These are phyloP conservation scores for Lysandra coridon DNA, from an alignment of 2,888 invertebrate species.

Conservation along the genomic window DNA sequence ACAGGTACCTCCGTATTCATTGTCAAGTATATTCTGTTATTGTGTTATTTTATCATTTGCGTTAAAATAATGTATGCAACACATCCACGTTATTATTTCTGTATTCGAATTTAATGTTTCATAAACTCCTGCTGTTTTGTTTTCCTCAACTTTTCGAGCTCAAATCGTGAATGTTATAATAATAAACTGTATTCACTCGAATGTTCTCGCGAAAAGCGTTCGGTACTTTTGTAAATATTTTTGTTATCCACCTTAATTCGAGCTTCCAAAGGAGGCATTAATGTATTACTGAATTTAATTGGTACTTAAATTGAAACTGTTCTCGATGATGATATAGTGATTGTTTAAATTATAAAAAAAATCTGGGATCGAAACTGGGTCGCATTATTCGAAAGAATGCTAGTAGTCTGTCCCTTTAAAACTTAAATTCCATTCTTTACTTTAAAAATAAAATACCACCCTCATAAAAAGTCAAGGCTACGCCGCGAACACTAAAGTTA, in stretches of 20 bases:
- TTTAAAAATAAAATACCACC: background rate
- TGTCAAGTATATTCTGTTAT: too few relatives aligned
- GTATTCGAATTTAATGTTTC: slow-evolving; percentile 10
- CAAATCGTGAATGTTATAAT: background rate
- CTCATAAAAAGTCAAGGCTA: background rate
- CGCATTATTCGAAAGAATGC: background rate
- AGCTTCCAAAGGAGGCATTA: background rate
- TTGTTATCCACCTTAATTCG: background rate
- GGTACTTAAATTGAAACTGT: background rate
- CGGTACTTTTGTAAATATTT: background rate
- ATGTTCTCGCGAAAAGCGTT: background rate
- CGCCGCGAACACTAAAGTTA: background rate
- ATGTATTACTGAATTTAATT: background rate
- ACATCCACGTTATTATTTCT: slow-evolving; percentile 8
- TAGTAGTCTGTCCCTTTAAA: background rate
- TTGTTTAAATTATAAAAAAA: too few relatives aligned
- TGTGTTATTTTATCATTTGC: background rate
- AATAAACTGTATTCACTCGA: background rate
- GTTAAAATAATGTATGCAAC: slow-evolving; percentile 4
- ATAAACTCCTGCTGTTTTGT: background rate
- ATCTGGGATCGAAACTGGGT: background rate
- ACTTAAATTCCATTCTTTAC: background rate
- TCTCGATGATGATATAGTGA: background rate
- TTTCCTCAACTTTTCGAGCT: background rate
- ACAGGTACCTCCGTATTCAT: too few relatives aligned